phyloP scores from a whole-genome alignment of 2,888 invertebrate species.

The Ceriagrion tenellum region DNA sequence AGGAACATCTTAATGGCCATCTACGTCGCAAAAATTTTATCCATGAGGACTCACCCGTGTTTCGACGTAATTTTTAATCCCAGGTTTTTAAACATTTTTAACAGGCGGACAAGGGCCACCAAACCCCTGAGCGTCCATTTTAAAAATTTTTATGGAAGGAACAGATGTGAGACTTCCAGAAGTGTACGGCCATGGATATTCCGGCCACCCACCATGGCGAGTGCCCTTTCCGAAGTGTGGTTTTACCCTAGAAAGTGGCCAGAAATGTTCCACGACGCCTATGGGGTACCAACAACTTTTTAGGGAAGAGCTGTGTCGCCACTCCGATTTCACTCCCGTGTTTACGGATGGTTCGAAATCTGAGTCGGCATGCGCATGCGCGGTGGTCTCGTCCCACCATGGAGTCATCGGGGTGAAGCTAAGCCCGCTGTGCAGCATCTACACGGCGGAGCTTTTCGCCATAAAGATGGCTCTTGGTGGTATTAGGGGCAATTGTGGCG shows the following conservation, averaged over 20 bases:
- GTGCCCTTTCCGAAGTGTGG: neutral
- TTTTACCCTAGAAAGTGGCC: neutral
- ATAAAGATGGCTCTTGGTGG: neutral
- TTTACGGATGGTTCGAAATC: neutral
- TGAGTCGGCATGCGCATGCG: neutral
- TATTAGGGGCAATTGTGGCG: too few relatives aligned
- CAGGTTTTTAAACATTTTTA: neutral
- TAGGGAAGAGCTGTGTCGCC: neutral
- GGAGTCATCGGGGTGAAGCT: neutral
- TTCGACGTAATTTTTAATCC: neutral
- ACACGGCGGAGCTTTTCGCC: neutral
- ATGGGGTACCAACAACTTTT: neutral
- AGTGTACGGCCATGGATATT: neutral
- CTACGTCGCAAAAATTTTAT: neutral
- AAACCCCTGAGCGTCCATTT: neutral
- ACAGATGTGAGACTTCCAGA: neutral
- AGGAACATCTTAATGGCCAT: too few relatives aligned
- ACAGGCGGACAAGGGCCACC: neutral
- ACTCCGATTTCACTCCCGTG: neutral
- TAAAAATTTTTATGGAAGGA: neutral
- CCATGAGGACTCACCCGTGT: neutral
- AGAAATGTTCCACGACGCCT: neutral
- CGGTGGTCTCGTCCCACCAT: neutral
- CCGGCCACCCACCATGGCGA: neutral
- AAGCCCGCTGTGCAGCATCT: neutral